Base-by-base conservation (phyloP, 2,797 vertebrate genomes). In the Hypotaenidia philippensis region DNA sequence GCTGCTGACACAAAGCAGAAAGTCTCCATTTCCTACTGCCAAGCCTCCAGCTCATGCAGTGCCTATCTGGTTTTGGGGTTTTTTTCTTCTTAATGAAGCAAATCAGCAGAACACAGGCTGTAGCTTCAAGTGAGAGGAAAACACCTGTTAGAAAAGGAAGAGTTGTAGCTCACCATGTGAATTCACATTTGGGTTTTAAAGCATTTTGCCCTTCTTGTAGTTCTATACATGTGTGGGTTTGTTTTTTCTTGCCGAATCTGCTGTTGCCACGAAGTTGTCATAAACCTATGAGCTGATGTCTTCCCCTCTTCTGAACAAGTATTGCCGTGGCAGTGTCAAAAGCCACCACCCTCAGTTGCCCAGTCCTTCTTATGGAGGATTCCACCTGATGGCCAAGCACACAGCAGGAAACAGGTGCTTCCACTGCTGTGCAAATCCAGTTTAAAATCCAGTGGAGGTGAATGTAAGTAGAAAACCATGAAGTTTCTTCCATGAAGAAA, bases 251-350 rank as follows among this genome's bases (percentile, higher is more conserved):
- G 13, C 49, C 38, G 40, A n/a, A 77, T 53, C 68, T 50, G 18
- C 23, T 71, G 32, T 60, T 53, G 38, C n/a, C 44, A 26, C 1
- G 0, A 52, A 66, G 12, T 7, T 74, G 63, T 64, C 3, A 0
- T 6, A 55, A 20, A 13, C 18, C 0, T 5, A 40, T 0, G 0
- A 87, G 50, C 38, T 41, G 70, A 34, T 1, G 4, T 32, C 50
- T 59, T 8, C 26, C 16, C n/a, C 32, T 17, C 5, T 22, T 8
- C 41, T 49, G 66, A 40, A 31, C 7, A 27, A 63, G 22, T 20
- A 29, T 3, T 27, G 38, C 52, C 36, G 40, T 16, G 38, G 55
- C 3, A 23, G 44, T 27, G 0, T 16, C 52, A 61, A 29, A 34
- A 80, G 59, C 60, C 59, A 22, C 49, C 41, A 32, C 29, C 8